These are phyloP conservation scores for Pheosia gnoma DNA, from an alignment of 2,888 invertebrate genomes.

Conservation along the genomic window DNA sequence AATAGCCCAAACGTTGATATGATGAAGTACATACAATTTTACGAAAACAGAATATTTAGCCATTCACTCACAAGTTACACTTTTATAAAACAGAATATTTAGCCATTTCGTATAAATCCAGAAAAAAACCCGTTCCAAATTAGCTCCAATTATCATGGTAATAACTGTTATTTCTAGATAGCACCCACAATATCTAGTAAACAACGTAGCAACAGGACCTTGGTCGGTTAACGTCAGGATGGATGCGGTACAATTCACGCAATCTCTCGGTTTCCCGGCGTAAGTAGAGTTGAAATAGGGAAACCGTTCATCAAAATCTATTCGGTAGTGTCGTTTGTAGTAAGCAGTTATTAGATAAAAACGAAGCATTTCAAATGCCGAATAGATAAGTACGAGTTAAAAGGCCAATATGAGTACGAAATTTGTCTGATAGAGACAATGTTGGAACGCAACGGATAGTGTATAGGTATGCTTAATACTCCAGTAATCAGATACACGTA, in stretches of 20 bases:
- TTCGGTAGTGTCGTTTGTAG: background rate
- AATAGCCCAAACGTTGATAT: too few relatives aligned
- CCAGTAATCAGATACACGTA: too few relatives aligned
- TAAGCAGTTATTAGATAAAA: background rate
- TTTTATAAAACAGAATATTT: background rate
- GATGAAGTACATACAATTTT: too few relatives aligned
- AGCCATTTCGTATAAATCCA: background rate
- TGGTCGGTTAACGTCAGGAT: background rate
- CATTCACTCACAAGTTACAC: too few relatives aligned
- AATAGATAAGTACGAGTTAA: too few relatives aligned
- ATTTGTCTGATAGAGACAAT: too few relatives aligned
- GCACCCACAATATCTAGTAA: background rate
- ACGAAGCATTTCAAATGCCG: too few relatives aligned
- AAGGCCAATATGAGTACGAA: too few relatives aligned
- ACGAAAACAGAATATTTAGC: background rate
- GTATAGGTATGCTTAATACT: too few relatives aligned
- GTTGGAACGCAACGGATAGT: too few relatives aligned
- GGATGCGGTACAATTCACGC: conserved; percentile 17
- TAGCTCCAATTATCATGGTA: background rate
- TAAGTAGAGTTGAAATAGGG: background rate
- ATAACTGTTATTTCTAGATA: background rate
- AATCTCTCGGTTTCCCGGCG: conserved; percentile 4
- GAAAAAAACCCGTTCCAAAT: background rate
- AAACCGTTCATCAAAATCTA: conserved; percentile 8
- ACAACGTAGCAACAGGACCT: background rate